Evolutionary conservation across 1,140 invertebrate species (phyloP).

Genomic region (Drosophila lacertosa): DNA sequence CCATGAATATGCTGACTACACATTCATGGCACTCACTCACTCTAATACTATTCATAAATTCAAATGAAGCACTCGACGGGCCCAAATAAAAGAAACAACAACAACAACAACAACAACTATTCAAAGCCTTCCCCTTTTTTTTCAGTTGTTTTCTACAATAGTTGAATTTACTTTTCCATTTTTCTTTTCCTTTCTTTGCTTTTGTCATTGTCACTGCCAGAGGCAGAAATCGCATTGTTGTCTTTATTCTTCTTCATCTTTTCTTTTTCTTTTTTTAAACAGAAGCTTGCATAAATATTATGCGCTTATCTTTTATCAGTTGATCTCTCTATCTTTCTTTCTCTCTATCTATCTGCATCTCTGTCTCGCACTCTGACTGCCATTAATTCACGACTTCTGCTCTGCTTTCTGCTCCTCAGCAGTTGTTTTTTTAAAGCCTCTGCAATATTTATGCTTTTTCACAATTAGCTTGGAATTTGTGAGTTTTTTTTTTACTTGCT

Average conservation of each 20-base stretch:
- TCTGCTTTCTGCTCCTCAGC: not conserved
- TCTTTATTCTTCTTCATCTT: constrained; percentile 10
- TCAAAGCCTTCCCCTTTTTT: not conserved
- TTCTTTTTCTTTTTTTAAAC: constrained; percentile 12
- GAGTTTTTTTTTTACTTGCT: constrained; percentile 2
- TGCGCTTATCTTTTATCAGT: constrained; percentile 61
- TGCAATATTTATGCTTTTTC: constrained; percentile 32
- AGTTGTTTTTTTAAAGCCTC: constrained; percentile 34
- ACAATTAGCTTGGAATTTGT: constrained; percentile 28
- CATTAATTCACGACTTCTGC: constrained; percentile 45
- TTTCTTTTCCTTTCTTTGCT: constrained; percentile 41
- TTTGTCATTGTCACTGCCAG: constrained; percentile 67
- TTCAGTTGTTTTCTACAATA: constrained; percentile 39
- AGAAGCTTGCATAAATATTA: constrained; percentile 54
- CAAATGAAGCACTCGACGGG: constrained; percentile 68
- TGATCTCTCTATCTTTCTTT: constrained; percentile 59
- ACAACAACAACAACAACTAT: constrained; percentile 19
- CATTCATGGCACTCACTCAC: constrained; percentile 34
- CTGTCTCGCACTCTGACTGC: constrained; percentile 30
- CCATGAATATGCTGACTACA: constrained; percentile 51
- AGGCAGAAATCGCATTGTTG: constrained; percentile 20
- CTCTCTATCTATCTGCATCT: too few relatives aligned
- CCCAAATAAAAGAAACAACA: constrained; percentile 54
- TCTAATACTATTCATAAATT: constrained; percentile 72
- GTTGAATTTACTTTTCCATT: constrained; percentile 14